Evolutionary conservation across 2,888 invertebrate genomes (phyloP).

Genomic region (Brenthis daphne): DNA sequence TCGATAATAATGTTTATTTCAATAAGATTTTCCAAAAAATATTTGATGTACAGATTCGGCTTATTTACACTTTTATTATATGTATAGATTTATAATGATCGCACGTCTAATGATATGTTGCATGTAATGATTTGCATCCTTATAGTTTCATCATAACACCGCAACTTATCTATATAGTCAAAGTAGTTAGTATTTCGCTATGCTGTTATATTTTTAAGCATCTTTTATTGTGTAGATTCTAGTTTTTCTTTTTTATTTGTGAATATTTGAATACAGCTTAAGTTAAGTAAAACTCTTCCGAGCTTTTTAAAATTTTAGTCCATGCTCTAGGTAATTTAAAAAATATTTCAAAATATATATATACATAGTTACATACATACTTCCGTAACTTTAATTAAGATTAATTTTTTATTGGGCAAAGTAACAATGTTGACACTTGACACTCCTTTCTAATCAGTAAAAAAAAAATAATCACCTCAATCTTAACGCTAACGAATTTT

Average conservation of each 20-base stretch:
- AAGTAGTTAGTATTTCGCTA: background rate
- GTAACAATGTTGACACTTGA: background rate
- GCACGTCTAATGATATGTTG: slow-evolving; percentile 2
- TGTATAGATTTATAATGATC: background rate
- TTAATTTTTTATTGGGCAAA: no score
- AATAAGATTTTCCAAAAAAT: no score
- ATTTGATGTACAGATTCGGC: no score
- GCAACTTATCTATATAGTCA: background rate
- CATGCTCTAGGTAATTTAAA: background rate
- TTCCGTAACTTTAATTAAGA: background rate
- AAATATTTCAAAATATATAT: background rate
- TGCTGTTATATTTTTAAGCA: background rate
- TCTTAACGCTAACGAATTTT: slow-evolving; percentile 63
- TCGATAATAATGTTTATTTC: no score
- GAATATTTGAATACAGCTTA: background rate
- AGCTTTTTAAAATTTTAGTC: background rate
- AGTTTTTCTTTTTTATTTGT: slow-evolving; percentile 1
- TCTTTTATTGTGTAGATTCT: background rate
- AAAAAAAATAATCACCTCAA: background rate
- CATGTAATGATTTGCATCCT: slow-evolving; percentile 1
- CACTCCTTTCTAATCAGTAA: background rate
- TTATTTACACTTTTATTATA: background rate
- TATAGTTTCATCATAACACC: background rate
- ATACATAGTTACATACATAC: background rate
- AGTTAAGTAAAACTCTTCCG: background rate